These are phyloP conservation scores for Australoheros facetus DNA, from an alignment of 2,797 vertebrate species.

Conservation along the genomic window DNA sequence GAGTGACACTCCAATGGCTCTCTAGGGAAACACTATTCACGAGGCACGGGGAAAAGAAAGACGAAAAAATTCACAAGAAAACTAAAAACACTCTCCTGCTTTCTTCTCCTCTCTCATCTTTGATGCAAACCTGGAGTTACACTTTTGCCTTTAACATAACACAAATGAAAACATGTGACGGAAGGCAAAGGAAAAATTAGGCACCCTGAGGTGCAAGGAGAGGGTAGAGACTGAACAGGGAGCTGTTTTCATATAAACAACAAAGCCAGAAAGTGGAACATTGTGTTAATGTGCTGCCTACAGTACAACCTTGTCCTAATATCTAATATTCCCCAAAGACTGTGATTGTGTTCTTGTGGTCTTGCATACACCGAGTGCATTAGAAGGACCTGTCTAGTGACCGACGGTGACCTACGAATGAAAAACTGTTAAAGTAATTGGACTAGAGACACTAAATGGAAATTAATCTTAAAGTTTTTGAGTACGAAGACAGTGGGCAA, in stretches of 20 bases:
- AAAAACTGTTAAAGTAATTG: slow-evolving; percentile 27
- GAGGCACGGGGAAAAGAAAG: slow-evolving; percentile 14
- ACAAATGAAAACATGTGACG: slow-evolving; percentile 53
- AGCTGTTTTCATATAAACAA: slow-evolving; percentile 61
- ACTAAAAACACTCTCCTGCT: slow-evolving; percentile 43
- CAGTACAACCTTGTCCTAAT: slow-evolving; percentile 54
- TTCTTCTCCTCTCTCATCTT: slow-evolving; percentile 53
- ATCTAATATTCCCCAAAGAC: slow-evolving; percentile 48
- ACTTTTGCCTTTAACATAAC: slow-evolving; percentile 46
- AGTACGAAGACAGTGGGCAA: slow-evolving; percentile 18
- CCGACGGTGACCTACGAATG: slow-evolving; percentile 34
- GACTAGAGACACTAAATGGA: not conserved
- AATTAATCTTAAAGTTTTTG: slow-evolving; percentile 28
- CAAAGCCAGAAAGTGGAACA: slow-evolving; percentile 53
- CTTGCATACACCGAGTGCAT: slow-evolving; percentile 21
- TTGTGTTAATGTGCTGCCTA: slow-evolving; percentile 64
- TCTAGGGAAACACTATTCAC: slow-evolving; percentile 50
- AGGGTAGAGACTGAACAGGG: slow-evolving; percentile 29
- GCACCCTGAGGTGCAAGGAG: slow-evolving; percentile 55
- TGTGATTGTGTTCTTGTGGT: slow-evolving; percentile 14
- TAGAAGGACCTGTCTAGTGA: slow-evolving; percentile 20
- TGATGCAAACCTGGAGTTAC: slow-evolving; percentile 40
- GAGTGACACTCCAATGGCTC: slow-evolving; percentile 65
- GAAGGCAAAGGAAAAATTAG: slow-evolving; percentile 44
- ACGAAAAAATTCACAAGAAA: slow-evolving; percentile 30